phyloP scores from a whole-genome alignment of 2,888 invertebrate species.

The Xanthia icteritia region DNA sequence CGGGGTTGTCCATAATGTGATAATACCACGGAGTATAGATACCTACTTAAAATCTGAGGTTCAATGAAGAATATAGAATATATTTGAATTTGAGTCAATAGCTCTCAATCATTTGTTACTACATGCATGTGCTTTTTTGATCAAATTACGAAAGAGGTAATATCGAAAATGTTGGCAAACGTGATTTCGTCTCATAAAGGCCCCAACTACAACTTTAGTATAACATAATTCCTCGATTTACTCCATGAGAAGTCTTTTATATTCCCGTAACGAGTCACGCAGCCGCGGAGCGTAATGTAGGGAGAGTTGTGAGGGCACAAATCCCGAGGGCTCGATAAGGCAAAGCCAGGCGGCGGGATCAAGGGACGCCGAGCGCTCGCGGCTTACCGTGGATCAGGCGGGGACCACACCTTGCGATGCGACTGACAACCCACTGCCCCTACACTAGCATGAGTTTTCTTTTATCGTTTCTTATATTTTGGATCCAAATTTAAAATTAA shows the following conservation, averaged over 20 bases:
- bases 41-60: not conserved
- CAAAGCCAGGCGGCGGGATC: constrained; percentile 81
- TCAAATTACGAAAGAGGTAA: not conserved
- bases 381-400: constrained; percentile 79
- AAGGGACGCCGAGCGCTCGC: constrained; percentile 79
- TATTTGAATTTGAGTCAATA: not conserved
- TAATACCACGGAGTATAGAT: too few species aligned
- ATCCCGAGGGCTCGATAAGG: constrained; percentile 86
- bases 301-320: constrained; percentile 71
- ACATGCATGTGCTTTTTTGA: not conserved
- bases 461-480: not conserved
- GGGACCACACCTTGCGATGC: constrained; percentile 83
- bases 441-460: constrained; percentile 8
- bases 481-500: too few species aligned
- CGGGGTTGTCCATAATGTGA: not conserved
- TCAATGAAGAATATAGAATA: not conserved
- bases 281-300: constrained; percentile 63
- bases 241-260: constrained; percentile 80
- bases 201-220: constrained; percentile 65
- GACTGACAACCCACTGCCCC: constrained; percentile 27
- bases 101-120: not conserved
- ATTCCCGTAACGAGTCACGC: constrained; percentile 75
- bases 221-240: constrained; percentile 77
- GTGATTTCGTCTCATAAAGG: not conserved
- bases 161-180: not conserved